Evolutionary conservation across 2,797 vertebrate genomes (phyloP), one percentile per base, ranked within the genome.

Genomic region (Limnodromus scolopaceus): DNA sequence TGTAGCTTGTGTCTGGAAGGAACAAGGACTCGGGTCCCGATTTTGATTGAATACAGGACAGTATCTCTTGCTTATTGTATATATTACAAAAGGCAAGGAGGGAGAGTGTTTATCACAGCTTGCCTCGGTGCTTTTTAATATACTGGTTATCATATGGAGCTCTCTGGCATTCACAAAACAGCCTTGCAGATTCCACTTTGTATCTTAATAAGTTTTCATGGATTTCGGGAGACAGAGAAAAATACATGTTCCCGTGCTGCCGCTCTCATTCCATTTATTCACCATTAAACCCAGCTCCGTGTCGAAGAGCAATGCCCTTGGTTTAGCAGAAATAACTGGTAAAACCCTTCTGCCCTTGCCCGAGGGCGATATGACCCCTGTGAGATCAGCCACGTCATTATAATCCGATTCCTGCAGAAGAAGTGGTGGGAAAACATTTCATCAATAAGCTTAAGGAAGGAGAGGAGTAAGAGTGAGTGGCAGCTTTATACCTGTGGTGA

Each of bases 21-120:
- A 91, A 93, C 79, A 87, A 89, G 96, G 75, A 16, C 66, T 95
- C 45, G 7, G 10, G 36, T 77, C 39, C 75, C 45, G 89, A 77
- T 72, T 92, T 92, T 96, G 93, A 96, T 85, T 79, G 94, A 92
- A 87, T 53, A 43, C 15, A 60, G 87, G 53, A n/a, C 2, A 13
- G 0, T 87, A 75, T 76, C 71, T 76, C 68, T 68, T 70, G 28
- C 25, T 92, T 83, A 60, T 77, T 93, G 49, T 91, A 30, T 64
- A 36, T 57, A 75, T 95, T 94, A 82, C 78, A 80, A 80, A 61
- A 1, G 1, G 22, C 10, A 39, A 83, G 32, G 54, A 74, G 63
- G 74, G 22, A 86, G 30, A 86, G 48, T 2, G 18, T 93, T 96
- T 51, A 89, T 95, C 95, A 92, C 36, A 41, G 27, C 63, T 64